Conservation (phyloP, 2,888 invertebrate genomes). For the Chalcosyrphus nemorum region DNA sequence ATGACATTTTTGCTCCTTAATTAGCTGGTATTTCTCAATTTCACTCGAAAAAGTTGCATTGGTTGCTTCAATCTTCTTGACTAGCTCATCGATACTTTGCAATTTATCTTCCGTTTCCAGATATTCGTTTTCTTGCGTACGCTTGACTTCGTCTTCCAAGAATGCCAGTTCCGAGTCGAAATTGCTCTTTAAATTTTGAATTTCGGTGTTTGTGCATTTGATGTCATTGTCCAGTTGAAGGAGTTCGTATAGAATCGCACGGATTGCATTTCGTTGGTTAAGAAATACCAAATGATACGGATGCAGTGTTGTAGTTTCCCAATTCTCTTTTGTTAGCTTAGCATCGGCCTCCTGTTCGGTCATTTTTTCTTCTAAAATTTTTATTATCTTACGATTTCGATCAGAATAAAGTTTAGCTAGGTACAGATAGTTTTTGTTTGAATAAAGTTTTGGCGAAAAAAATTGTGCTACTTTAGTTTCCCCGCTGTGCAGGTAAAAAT, state of each 20-base stretch:
- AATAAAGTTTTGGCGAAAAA: too few species aligned
- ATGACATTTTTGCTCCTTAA: constrained; percentile 19
- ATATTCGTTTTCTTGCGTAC: constrained; percentile 6
- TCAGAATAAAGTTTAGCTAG: too few species aligned
- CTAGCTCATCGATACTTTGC: not conserved
- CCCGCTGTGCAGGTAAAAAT: too few species aligned
- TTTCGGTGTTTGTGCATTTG: constrained; percentile 52
- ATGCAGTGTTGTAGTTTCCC: constrained; percentile 23
- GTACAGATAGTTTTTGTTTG: too few species aligned
- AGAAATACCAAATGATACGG: constrained; percentile 41
- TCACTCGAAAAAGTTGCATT: constrained; percentile 15
- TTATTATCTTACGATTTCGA: too few species aligned
- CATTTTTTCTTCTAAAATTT: too few species aligned
- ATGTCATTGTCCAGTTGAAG: constrained; percentile 58
- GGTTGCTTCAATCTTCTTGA: constrained; percentile 20
- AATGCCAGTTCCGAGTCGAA: constrained; percentile 11
- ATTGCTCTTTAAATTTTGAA: constrained; percentile 23
- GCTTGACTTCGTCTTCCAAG: constrained; percentile 29
- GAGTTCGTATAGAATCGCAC: constrained; percentile 43
- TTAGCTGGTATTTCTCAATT: constrained; percentile 33
- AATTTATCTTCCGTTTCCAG: constrained; percentile 15
- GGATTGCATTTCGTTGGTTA: constrained; percentile 52
- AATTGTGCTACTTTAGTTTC: too few species aligned
- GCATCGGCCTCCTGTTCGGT: not conserved
- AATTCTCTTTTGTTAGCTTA: constrained; percentile 38